Evolutionary conservation across 1,140 invertebrate species (phyloP), one percentile per base, ranked within the genome.

Genomic region (Alviniconcha marisindica): DNA sequence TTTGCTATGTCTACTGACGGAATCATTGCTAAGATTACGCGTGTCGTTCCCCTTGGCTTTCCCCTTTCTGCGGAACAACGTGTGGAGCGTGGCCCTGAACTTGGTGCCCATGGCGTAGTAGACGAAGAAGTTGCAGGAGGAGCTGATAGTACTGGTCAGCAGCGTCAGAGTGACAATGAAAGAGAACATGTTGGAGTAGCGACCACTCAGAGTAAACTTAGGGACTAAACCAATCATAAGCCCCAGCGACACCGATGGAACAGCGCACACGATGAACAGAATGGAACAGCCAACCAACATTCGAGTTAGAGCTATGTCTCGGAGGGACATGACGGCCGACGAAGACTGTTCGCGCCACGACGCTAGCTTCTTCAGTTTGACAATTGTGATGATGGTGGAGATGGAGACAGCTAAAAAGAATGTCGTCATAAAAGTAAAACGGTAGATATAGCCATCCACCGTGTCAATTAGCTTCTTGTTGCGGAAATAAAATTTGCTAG

Each of bases 91-190:
- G 14, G 54, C 76, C 44, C 42, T 77, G 33, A 77, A 77, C 31
- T 33, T 77, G 76, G 76, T 33, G 12, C 76, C 76, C 44, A 54
- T 14, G 18, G n/a, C 31, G 36, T 10, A 51, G 76, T 77, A 77
- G 31, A 77, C 76, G 36, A 77, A 77, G 51, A 77, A 77, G 48
- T 77, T 77, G 48, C 54, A n/a, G 36, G 76, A 54, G 14, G 44
- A 42, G 28, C 21, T 36, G 76, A 77, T 7, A 48, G 28, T 54
- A 33, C 44, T 54, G 44, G 12, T n/a, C 44, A 54, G n/a, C 48
- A 33, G 18, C 12, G 28, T 18, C 44, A 77, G 21, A 12, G 28
- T 54, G 51, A 56, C 15, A 1, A 77, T 12, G n/a, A 77, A 33
- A 21, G 31, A 33, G 48, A 54, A 77, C 10, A 44, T n/a, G 44